phyloP scores from a whole-genome alignment of 1,140 invertebrate genomes.

The Nasonia vitripennis region DNA sequence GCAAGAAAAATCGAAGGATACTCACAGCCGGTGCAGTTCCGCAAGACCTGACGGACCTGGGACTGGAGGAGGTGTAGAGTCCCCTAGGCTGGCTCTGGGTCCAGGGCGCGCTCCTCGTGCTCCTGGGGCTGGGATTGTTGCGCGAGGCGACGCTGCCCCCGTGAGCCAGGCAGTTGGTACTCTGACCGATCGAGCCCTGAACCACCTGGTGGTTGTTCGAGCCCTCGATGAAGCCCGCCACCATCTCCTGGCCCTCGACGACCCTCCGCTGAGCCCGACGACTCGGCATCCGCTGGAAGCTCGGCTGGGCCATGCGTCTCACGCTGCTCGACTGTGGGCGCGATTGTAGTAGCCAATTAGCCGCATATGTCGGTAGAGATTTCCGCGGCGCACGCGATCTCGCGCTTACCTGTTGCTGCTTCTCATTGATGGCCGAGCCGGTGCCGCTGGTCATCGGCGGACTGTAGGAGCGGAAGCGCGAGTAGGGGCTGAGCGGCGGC shows the following conservation, averaged over 20 bases:
- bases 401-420: slow-evolving; percentile 38
- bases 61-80: slow-evolving; percentile 82
- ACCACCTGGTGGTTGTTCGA: slow-evolving; percentile 51
- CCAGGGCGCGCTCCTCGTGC: slow-evolving; percentile 90
- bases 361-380: background rate
- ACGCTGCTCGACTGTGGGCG: slow-evolving; percentile 55
- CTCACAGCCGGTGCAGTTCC: slow-evolving; percentile 72
- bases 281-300: slow-evolving; percentile 92
- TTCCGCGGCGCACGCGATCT: background rate
- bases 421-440: slow-evolving; percentile 34
- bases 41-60: slow-evolving; percentile 81
- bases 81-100: slow-evolving; percentile 81
- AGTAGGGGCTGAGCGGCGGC: slow-evolving; percentile 71
- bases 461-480: slow-evolving; percentile 82
- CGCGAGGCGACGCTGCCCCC: slow-evolving; percentile 55
- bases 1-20: slow-evolving; percentile 16
- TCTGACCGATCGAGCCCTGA: slow-evolving; percentile 33
- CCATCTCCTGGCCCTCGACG: slow-evolving; percentile 80
- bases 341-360: background rate
- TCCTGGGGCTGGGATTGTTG: slow-evolving; percentile 74
- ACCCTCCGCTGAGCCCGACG: slow-evolving; percentile 87
- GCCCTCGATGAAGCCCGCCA: slow-evolving; percentile 69
- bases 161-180: slow-evolving; percentile 55
- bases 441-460: slow-evolving; percentile 72
- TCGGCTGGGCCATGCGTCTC: slow-evolving; percentile 82